phyloP scores from a whole-genome alignment of 2,113 vertebrate genomes.

The Myodes glareolus region DNA sequence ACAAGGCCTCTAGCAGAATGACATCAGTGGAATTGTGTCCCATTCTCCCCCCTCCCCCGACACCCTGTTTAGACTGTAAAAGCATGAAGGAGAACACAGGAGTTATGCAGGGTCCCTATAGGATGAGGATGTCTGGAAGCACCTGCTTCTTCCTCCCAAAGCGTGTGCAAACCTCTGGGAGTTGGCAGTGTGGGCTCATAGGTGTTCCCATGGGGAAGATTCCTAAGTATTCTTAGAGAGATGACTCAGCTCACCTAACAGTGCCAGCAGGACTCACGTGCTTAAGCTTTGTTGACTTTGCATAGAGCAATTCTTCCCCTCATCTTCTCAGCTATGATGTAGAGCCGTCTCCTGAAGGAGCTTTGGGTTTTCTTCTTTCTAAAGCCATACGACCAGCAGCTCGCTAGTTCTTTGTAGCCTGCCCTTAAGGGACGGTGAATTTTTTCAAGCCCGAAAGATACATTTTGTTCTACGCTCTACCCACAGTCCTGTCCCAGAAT shows the following conservation, averaged over 20 bases:
- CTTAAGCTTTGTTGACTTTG: not conserved
- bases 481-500: not conserved
- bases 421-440: no score
- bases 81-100: rapidly evolving
- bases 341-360: not conserved
- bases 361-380: not conserved
- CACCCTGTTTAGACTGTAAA: not conserved
- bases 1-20: not conserved
- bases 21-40: not conserved
- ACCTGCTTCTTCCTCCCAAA: no score
- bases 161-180: rapidly evolving
- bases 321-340: not conserved
- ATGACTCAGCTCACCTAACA: not conserved
- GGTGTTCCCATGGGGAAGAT: not conserved
- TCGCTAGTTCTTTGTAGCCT: not conserved
- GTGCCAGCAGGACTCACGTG: not conserved
- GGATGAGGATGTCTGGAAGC: rapidly evolving
- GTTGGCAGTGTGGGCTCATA: rapidly evolving
- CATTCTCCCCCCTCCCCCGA: not conserved
- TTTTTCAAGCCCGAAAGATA: not conserved
- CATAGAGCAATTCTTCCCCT: not conserved
- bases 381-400: not conserved
- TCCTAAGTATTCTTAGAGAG: not conserved
- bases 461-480: not conserved
- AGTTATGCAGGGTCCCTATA: rapidly evolving